Conservation (phyloP, 2,113 vertebrate species). For the Procavia capensis region DNA sequence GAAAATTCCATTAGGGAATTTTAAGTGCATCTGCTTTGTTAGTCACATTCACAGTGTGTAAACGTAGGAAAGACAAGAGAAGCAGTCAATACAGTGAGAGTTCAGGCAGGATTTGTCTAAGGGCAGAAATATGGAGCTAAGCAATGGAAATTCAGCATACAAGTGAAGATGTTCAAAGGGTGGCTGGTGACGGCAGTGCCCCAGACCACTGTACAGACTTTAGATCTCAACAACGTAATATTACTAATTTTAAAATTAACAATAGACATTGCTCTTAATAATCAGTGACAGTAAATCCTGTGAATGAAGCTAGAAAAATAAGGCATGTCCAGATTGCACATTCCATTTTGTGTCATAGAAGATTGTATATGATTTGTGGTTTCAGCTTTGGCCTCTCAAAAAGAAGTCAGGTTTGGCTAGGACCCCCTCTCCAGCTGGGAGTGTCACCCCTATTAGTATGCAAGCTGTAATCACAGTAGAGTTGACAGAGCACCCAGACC, state of each 20-base stretch:
- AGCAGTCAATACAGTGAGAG: background rate
- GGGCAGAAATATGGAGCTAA: background rate
- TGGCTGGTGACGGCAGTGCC: background rate
- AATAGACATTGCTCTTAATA: background rate
- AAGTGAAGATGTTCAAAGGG: background rate
- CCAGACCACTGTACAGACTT: background rate
- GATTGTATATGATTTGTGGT: background rate
- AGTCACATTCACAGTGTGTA: background rate
- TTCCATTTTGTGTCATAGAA: background rate
- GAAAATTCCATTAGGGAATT: background rate
- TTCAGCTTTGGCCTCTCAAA: background rate
- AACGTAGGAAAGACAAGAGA: background rate
- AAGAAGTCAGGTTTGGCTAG: background rate
- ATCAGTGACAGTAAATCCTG: background rate
- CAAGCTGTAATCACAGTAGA: background rate
- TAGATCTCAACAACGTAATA: background rate
- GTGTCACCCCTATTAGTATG: background rate
- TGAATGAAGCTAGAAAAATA: conserved; percentile 17
- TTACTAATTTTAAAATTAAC: conserved; percentile 30
- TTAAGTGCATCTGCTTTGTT: background rate
- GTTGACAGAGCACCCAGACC: background rate
- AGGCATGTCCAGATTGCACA: background rate
- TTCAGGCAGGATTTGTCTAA: background rate
- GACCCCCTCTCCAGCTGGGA: background rate
- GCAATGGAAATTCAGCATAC: background rate